Evolutionary conservation across 1,140 invertebrate genomes (phyloP).

Genomic region (Leptinotarsa defecta): DNA sequence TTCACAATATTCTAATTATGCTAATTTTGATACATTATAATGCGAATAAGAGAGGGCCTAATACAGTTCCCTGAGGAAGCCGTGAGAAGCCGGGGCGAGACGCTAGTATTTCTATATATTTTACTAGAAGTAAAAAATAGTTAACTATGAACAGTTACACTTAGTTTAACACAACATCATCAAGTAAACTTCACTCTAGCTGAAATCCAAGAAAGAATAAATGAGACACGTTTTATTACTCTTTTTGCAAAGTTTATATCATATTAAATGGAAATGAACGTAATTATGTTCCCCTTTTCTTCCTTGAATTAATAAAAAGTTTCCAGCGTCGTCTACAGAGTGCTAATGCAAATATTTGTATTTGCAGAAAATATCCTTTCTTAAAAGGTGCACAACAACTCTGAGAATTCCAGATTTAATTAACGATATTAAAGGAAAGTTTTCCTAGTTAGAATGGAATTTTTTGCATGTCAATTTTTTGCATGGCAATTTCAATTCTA

Average conservation of each 20-base stretch:
- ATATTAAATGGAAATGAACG: conserved; percentile 41
- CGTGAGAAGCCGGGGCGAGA: too few species aligned
- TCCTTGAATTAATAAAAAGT: conserved; percentile 22
- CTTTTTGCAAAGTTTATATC: conserved; percentile 34
- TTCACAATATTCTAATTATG: too few species aligned
- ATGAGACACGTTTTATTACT: conserved; percentile 39
- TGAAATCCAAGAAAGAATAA: conserved; percentile 29
- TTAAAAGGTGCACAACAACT: conserved; percentile 19
- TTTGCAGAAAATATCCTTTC: conserved; percentile 22
- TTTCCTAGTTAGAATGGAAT: background rate
- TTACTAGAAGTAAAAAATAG: too few species aligned
- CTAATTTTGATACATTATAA: too few species aligned
- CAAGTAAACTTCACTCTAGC: background rate
- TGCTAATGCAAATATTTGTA: conserved; percentile 21
- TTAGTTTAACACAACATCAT: background rate
- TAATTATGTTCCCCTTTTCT: conserved; percentile 35
- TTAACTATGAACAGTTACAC: too few species aligned
- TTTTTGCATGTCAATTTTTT: background rate
- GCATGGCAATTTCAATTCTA: background rate
- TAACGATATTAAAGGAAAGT: conserved; percentile 3
- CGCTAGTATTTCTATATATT: too few species aligned
- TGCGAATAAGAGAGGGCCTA: too few species aligned
- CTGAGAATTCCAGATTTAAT: conserved; percentile 7
- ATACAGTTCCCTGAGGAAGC: too few species aligned
- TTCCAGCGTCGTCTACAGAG: conserved; percentile 15